phyloP scores from a whole-genome alignment of 1,140 invertebrate genomes.

The Calephelis nemesis region DNA sequence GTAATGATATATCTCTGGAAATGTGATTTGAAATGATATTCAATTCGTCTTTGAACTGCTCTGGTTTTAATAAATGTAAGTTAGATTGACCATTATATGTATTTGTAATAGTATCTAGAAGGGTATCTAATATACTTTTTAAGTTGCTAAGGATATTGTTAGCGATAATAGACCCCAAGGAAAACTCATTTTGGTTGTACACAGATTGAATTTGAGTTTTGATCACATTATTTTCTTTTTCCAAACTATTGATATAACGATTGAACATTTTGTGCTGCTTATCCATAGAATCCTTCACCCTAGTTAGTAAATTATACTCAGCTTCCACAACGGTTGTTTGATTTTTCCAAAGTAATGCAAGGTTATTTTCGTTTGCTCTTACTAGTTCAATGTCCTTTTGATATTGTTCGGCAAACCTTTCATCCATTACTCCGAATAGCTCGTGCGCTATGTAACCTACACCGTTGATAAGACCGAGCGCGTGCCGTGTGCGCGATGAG shows the following conservation, averaged over 20 bases:
- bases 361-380: no score
- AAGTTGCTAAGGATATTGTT: not conserved
- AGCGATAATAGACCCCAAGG: constrained; percentile 1
- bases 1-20: not conserved
- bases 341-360: no score
- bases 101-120: not conserved
- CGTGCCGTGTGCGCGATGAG: constrained; percentile 19
- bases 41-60: constrained; percentile 1
- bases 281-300: not conserved
- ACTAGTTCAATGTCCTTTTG: no score
- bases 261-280: no score
- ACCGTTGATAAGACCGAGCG: constrained; percentile 36
- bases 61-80: constrained; percentile 13
- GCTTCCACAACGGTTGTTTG: not conserved
- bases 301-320: not conserved
- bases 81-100: constrained; percentile 1
- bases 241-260: no score
- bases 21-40: constrained; percentile 6
- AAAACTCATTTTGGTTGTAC: not conserved
- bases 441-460: constrained; percentile 37
- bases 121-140: constrained; percentile 2
- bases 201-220: not conserved
- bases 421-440: constrained; percentile 39
- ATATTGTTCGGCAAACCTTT: constrained; percentile 36
- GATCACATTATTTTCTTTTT: not conserved